Conservation (phyloP, 2,888 invertebrate species). For the Scaptomyza polygonia region DNA sequence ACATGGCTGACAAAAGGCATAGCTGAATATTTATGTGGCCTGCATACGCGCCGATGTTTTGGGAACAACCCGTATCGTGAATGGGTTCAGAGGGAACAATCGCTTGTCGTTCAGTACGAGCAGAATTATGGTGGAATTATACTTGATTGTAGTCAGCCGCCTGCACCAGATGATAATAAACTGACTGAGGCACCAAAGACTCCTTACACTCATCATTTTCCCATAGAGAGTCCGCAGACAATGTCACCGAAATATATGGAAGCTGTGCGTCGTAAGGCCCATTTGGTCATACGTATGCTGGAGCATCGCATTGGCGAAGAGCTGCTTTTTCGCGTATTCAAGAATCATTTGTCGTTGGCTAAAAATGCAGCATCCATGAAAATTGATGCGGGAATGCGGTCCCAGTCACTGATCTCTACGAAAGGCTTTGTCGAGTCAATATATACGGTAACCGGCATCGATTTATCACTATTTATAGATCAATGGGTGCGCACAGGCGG, state of each 20-base stretch:
- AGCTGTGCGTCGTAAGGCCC: slow-evolving; percentile 96
- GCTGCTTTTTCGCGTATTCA: slow-evolving; percentile 96
- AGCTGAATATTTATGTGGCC: slow-evolving; percentile 94
- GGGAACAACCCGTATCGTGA: slow-evolving; percentile 98
- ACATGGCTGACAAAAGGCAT: slow-evolving; percentile 98
- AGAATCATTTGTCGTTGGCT: slow-evolving; percentile 97
- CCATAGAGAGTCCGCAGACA: slow-evolving; percentile 94
- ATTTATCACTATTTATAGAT: slow-evolving; percentile 98
- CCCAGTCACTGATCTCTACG: slow-evolving; percentile 95
- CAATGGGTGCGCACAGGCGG: slow-evolving; percentile 99
- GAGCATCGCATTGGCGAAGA: slow-evolving; percentile 98
- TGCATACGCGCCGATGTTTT: slow-evolving; percentile 98
- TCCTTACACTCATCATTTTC: slow-evolving; percentile 90
- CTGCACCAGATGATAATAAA: slow-evolving; percentile 56
- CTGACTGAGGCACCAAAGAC: slow-evolving; percentile 84
- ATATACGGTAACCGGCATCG: slow-evolving; percentile 99
- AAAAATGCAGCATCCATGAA: slow-evolving; percentile 94
- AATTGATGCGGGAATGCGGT: slow-evolving; percentile 94
- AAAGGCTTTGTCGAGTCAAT: slow-evolving; percentile 96
- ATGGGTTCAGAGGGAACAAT: slow-evolving; percentile 84
- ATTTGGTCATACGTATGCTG: slow-evolving; percentile 97
- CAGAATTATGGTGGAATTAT: slow-evolving; percentile 94
- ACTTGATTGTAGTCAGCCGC: slow-evolving; percentile 93
- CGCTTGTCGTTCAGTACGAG: slow-evolving; percentile 91
- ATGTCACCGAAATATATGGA: slow-evolving; percentile 96